A percentile compares a stretch with the other conserved stretches of the same genome.
These are phyloP conservation scores for Silurus aristotelis DNA, from an alignment of 2,797 vertebrate genomes.

Conservation along the genomic window DNA sequence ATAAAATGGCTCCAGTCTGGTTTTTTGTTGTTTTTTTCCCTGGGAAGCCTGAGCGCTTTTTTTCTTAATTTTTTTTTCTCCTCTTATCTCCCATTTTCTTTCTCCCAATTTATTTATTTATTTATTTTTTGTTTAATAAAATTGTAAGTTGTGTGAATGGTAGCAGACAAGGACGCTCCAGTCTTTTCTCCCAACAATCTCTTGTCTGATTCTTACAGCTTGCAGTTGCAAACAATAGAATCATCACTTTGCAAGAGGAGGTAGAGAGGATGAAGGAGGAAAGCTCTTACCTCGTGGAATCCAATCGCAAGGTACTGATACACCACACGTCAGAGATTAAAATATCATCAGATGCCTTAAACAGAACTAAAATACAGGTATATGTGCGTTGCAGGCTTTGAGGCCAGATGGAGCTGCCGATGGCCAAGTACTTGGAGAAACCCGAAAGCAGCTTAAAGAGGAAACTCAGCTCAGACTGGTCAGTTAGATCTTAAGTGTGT, in stretches of 20 bases:
- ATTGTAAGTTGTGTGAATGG: neutral
- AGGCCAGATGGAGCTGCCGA: slow-evolving; percentile 84
- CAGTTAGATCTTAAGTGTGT: slow-evolving; percentile 42
- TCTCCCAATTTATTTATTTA: neutral
- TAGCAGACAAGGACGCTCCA: neutral
- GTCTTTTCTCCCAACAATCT: neutral
- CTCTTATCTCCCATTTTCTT: too few relatives aligned
- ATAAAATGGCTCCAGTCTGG: neutral
- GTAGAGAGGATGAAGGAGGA: slow-evolving; percentile 94
- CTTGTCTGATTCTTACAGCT: slow-evolving; percentile 72
- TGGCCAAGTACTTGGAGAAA: slow-evolving; percentile 85
- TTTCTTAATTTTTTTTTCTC: too few relatives aligned
- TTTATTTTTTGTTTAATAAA: neutral
- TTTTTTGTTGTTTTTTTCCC: too few relatives aligned
- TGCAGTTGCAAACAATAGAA: slow-evolving; percentile 95
- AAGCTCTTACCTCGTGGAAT: slow-evolving; percentile 88
- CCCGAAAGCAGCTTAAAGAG: slow-evolving; percentile 95
- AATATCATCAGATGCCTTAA: neutral
- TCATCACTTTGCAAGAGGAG: slow-evolving; percentile 96
- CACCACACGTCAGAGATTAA: neutral
- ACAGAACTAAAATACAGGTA: neutral
- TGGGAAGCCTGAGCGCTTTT: too few relatives aligned
- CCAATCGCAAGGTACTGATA: slow-evolving; percentile 81
- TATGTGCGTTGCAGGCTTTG: slow-evolving; percentile 69
- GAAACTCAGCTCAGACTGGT: slow-evolving; percentile 95